Evolutionary conservation across 1,140 invertebrate genomes (phyloP), one percentile per base, ranked within the genome.

Genomic region (Diorhabda elongata): DNA sequence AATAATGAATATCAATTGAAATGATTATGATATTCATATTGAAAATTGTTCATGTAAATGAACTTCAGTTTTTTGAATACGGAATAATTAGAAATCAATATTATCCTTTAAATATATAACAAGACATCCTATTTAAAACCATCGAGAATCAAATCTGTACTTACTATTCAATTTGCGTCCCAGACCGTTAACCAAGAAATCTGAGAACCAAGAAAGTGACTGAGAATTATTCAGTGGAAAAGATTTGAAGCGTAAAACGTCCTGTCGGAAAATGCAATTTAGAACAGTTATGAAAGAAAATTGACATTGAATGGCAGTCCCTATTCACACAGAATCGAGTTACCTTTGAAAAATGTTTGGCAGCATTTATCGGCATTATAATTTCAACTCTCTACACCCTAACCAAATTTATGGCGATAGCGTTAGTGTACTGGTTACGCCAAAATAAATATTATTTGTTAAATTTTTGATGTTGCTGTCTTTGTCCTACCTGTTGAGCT

Each of bases 281-380:
- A 11, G 61, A 62, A 44, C 42, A 62, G 7, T 62, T 5, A 62
- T 62, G 61, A 62, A 62, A 62, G 43, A 44, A 44, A 62, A 44
- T 62, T 62, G 61, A 62, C 42, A 11, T 62, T 62, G 61, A 62
- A 62, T 62, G 61, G 61, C 61, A 62, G 47, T n/a, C 61, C 44
- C 43, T 41, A 62, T 62, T 47, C 44, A 62, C 11, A 61, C 42
- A 26, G 58, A 45, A 52, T 56, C 58, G 11, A 61, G 44, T 47
- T 11, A 44, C 57, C 44, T 68, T 26, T 41, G 59, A 59, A 66
- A 69, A 65, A 61, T 66, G 59, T 58, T 26, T 44, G 66, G n/a
- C 6, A 52, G 47, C 47, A 52, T 52, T 52, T 52, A 52, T 52
- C 47, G 6, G 47, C 47, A 52, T 52, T 52, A 52, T 52, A n/a